Evolutionary conservation across 2,797 vertebrate genomes (phyloP).

Genomic region (Myotis findleyi): DNA sequence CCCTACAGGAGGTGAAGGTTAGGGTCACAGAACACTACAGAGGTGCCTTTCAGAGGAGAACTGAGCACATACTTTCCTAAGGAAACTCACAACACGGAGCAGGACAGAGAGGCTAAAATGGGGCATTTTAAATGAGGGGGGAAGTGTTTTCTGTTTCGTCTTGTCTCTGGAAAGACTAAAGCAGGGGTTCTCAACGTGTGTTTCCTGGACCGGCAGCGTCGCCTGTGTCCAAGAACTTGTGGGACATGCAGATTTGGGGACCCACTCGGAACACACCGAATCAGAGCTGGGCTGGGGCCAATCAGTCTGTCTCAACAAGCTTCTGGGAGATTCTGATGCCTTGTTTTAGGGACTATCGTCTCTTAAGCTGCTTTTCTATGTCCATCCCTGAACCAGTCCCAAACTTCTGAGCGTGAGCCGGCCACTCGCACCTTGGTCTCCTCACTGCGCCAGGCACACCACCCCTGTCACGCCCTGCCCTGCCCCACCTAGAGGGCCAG

Average conservation of each 20-base stretch:
- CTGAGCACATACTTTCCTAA: neutral
- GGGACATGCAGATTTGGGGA: neutral
- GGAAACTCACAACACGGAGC: neutral
- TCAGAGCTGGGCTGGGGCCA: neutral
- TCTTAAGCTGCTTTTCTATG: neutral
- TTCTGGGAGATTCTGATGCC: neutral
- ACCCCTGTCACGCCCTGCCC: no score
- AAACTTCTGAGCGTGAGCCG: neutral
- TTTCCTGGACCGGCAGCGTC: neutral
- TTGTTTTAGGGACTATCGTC: neutral
- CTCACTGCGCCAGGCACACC: accelerated
- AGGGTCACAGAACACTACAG: neutral
- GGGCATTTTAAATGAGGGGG: neutral
- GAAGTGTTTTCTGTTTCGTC: neutral
- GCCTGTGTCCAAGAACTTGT: neutral
- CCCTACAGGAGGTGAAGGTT: neutral
- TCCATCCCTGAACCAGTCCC: no score
- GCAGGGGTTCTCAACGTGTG: neutral
- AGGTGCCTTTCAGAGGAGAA: neutral
- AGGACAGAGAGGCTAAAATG: neutral
- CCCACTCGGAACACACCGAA: neutral
- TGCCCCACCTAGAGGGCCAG: no score
- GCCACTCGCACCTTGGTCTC: accelerated
- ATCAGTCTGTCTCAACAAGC: neutral
- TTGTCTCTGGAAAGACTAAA: neutral